Evolutionary conservation across 2,888 invertebrate species (phyloP).

Genomic region (Lottia scabra): DNA sequence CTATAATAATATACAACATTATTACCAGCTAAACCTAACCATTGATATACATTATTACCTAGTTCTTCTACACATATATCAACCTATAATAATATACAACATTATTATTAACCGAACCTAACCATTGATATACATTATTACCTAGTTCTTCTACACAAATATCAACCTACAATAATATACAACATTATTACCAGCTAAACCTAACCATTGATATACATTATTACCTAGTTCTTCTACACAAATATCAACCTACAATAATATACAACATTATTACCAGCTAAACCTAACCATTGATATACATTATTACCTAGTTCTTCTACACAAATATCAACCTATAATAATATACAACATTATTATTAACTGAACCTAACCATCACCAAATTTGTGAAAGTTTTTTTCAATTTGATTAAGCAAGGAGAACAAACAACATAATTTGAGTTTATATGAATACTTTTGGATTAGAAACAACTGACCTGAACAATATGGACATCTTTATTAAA

Average conservation of each 20-base stretch:
- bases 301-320: conserved; percentile 96
- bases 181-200: conserved; percentile 85
- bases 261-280: conserved; percentile 80
- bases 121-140: conserved; percentile 84
- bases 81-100: conserved; percentile 73
- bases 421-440: too few relatives aligned
- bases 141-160: conserved; percentile 90
- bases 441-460: too few relatives aligned
- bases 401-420: background rate
- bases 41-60: conserved; percentile 86
- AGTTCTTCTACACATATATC: conserved; percentile 92
- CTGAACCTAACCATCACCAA: too few relatives aligned
- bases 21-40: conserved; percentile 87
- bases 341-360: too few relatives aligned
- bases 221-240: conserved; percentile 92
- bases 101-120: conserved; percentile 86
- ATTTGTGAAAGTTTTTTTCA: too few relatives aligned
- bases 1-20: conserved; percentile 70
- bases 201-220: conserved; percentile 83
- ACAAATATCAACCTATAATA: conserved; percentile 81
- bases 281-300: conserved; percentile 81
- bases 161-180: conserved; percentile 77
- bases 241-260: conserved; percentile 79
- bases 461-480: conserved; percentile 84
- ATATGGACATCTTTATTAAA: conserved; percentile 86